Percentiles rank a stretch among this genome's conserved stretches.
These are phyloP conservation scores for Nyctalus aviator DNA, from an alignment of 2,797 vertebrate genomes.

Conservation along the genomic window DNA sequence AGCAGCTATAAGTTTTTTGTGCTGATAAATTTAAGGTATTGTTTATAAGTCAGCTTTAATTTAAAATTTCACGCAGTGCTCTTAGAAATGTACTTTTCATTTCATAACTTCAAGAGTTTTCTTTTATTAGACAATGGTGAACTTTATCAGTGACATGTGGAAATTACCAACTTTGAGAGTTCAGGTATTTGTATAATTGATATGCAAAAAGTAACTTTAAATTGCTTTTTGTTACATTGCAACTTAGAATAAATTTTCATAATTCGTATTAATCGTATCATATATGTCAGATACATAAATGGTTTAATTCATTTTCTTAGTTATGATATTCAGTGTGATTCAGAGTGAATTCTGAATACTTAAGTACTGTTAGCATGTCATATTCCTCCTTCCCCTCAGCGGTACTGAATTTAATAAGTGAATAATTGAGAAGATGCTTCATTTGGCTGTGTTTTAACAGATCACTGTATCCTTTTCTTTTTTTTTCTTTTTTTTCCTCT, in stretches of 20 bases:
- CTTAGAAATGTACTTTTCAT: constrained; percentile 69
- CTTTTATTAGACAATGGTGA: constrained; percentile 75
- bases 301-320: constrained; percentile 73
- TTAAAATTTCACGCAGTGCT: constrained; percentile 62
- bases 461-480: constrained; percentile 47
- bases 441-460: constrained; percentile 44
- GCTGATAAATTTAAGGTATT: constrained; percentile 60
- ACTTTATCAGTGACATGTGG: constrained; percentile 69
- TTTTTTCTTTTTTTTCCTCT: constrained; percentile 59
- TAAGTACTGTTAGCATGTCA: constrained; percentile 37
- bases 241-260: constrained; percentile 82
- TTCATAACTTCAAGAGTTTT: constrained; percentile 62
- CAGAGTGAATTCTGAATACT: constrained; percentile 71
- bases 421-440: constrained; percentile 71
- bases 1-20: constrained; percentile 41
- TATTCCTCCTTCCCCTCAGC: constrained; percentile 56
- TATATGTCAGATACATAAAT: constrained; percentile 75
- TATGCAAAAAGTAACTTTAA: constrained; percentile 81
- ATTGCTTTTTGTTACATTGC: constrained; percentile 76
- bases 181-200: constrained; percentile 76
- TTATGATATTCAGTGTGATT: constrained; percentile 71
- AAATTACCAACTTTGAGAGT: constrained; percentile 76
- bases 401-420: constrained; percentile 70
- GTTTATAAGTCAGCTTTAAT: constrained; percentile 54
- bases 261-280: constrained; percentile 78